Base-by-base conservation (phyloP, 2,797 vertebrate genomes). In the Tiaroga cobitis region DNA sequence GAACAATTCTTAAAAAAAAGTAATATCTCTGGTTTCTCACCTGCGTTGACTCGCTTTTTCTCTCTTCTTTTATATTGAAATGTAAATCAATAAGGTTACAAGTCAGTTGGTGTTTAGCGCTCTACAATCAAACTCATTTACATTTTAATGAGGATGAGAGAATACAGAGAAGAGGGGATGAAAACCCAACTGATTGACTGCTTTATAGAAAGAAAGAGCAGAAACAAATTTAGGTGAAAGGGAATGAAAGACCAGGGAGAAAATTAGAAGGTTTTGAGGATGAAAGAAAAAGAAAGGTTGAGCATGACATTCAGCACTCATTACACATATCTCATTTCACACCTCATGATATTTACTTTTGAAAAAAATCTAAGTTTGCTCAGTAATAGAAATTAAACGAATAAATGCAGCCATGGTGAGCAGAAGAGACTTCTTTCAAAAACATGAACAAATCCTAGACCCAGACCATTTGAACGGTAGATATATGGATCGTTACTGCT, bases 61-160 rank as follows among this genome's bases (percentile, higher is more conserved):
- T 19, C 8, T 39, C 41, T n/a, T 80, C 26, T 49, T 65, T 65
- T 43, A 32, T 29, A 11, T 39, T 72, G 16, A 67, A 68, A 80
- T 54, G 67, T 82, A 59, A 37, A 54, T 34, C 19, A 73, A 49
- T 63, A 65, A 84, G 61, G 63, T 37, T 77, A 34, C 73, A 21
- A 59, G 74, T 69, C 34, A 59, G 49, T 21, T 72, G 24, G 59
- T 39, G 19, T 51, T 69, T 32, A n/a, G n/a, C 75, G n/a, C 26
- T 43, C 65, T 69, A 79, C 65, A 78, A 84, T 72, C 65, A 84
- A 84, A 70, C 37, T 79, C 26, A 79, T 84, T 84, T 84, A 19
- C 83, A 84, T 79, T 34, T 84, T 70, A 70, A 84, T 78, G 61
- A 78, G 59, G 26, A 56, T 65, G 49, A 56, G 18, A 78, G 81